Evolutionary conservation across 2,797 vertebrate species (phyloP).

Genomic region (Macropus fuliginosus): DNA sequence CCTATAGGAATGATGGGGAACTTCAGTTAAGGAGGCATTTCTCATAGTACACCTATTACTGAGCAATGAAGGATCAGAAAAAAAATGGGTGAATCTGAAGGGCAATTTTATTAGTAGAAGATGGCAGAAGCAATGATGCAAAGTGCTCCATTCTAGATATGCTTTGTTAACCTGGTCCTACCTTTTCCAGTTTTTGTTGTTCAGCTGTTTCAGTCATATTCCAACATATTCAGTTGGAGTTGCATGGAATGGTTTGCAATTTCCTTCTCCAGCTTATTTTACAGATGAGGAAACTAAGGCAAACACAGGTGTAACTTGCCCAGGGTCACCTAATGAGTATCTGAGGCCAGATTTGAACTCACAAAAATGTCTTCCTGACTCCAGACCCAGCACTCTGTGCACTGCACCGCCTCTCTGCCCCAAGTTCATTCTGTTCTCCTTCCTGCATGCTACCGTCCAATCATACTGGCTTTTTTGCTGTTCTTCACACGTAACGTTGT

Average conservation of each 20-base stretch:
- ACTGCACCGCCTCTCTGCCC: neutral
- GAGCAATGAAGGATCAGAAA: neutral
- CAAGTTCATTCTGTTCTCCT: neutral
- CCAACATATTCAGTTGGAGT: neutral
- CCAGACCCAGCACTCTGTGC: neutral
- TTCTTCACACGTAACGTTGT: neutral
- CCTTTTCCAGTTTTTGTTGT: neutral
- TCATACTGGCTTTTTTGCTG: neutral
- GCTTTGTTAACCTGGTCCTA: neutral
- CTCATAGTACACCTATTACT: neutral
- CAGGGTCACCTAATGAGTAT: neutral
- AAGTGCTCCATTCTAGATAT: neutral
- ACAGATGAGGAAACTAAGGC: neutral
- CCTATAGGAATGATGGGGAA: neutral
- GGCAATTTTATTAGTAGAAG: neutral
- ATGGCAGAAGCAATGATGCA: neutral
- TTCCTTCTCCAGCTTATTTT: neutral
- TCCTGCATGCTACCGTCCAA: neutral
- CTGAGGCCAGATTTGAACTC: neutral
- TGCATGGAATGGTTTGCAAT: neutral
- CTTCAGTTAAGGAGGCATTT: neutral
- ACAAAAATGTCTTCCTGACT: neutral
- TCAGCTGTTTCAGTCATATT: neutral
- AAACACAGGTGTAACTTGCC: neutral
- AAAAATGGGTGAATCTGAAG: neutral